Evolutionary conservation across 2,888 invertebrate species (phyloP).

Genomic region (Meghimatium bilineatum): DNA sequence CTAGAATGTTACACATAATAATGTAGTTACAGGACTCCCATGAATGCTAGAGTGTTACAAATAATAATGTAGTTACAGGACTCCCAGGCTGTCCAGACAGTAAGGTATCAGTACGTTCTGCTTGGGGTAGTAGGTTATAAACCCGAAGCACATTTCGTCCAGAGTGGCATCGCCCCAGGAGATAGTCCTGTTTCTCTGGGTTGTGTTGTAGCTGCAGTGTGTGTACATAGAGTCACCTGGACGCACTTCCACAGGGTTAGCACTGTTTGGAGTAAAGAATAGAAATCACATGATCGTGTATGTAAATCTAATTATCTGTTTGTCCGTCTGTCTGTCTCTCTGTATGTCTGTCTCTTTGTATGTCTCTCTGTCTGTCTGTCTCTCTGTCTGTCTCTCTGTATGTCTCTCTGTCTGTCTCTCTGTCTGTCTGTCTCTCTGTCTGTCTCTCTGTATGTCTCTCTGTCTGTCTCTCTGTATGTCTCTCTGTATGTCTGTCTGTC

Average conservation of each 20-base stretch:
- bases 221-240: slow-evolving; percentile 44
- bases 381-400: too few species aligned
- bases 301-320: neutral
- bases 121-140: slow-evolving; percentile 44
- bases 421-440: too few species aligned
- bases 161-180: slow-evolving; percentile 30
- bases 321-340: too few species aligned
- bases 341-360: too few species aligned
- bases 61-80: neutral
- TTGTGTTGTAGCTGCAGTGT: slow-evolving; percentile 29
- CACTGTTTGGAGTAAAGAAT: neutral
- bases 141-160: slow-evolving; percentile 49
- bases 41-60: neutral
- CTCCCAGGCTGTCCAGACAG: slow-evolving; percentile 21
- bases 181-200: slow-evolving; percentile 4
- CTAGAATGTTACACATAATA: too few species aligned
- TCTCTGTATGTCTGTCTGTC: too few species aligned
- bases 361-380: too few species aligned
- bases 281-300: too few species aligned
- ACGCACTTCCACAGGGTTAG: slow-evolving; percentile 6
- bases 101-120: neutral
- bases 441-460: too few species aligned
- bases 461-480: too few species aligned
- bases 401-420: too few species aligned
- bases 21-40: too few species aligned